A percentile compares a stretch with the other conserved stretches of the same genome.
phyloP scores from a whole-genome alignment of 2,797 vertebrate genomes.

The Protonibea diacanthus region DNA sequence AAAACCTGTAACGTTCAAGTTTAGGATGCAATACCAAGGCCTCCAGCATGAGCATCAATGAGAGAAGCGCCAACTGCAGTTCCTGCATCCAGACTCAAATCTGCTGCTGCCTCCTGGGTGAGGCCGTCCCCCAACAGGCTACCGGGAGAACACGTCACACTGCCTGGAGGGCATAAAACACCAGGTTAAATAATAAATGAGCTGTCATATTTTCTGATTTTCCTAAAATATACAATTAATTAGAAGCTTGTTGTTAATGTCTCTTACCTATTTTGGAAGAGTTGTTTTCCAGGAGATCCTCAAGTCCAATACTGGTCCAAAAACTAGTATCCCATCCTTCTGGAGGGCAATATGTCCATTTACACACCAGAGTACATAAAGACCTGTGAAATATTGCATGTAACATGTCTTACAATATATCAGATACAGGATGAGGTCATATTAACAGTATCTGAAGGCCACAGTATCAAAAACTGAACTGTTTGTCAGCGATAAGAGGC shows the following conservation, averaged over 20 bases:
- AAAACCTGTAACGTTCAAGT: neutral
- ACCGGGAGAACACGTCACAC: conserved; percentile 88
- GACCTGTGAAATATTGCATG: conserved; percentile 83
- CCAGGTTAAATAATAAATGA: neutral
- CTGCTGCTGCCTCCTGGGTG: conserved; percentile 87
- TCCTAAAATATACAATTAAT: neutral
- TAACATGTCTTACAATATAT: neutral
- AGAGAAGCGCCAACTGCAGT: conserved; percentile 93
- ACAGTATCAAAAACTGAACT: conserved; percentile 4
- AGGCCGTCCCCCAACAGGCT: conserved; percentile 89
- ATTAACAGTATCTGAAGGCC: conserved; percentile 14
- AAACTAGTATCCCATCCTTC: conserved; percentile 93
- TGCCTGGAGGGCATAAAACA: conserved; percentile 83
- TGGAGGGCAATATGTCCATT: conserved; percentile 93
- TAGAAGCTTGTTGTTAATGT: neutral
- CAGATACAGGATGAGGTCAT: neutral
- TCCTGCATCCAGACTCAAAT: conserved; percentile 88
- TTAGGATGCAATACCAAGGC: conserved; percentile 87
- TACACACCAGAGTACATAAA: conserved; percentile 95
- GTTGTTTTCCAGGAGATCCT: conserved; percentile 90
- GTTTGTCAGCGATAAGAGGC: too few relatives aligned
- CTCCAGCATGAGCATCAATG: conserved; percentile 97
- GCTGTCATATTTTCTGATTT: too few relatives aligned
- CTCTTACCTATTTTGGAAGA: conserved; percentile 92
- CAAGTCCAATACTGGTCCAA: conserved; percentile 91